Conservation (phyloP, 1,140 invertebrate species). For the Daktulosphaira vitifoliae region DNA sequence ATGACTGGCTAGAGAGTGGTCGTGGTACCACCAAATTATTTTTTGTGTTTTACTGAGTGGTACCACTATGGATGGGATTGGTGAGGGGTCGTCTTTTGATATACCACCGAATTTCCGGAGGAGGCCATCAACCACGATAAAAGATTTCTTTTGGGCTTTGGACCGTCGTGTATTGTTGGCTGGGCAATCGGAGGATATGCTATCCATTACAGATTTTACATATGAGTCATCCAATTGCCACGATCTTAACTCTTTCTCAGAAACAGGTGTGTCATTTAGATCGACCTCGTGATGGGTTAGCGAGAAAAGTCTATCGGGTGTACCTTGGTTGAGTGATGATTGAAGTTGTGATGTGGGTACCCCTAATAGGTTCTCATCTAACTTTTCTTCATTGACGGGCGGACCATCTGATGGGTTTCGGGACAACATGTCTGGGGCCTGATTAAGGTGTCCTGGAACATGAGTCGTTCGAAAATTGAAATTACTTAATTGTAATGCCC, state of each 20-base stretch:
- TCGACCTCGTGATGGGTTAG: background rate
- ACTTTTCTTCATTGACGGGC: background rate
- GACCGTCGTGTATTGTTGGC: background rate
- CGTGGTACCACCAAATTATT: background rate
- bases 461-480: background rate
- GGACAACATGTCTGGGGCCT: background rate
- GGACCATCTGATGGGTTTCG: background rate
- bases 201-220: background rate
- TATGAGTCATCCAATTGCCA: background rate
- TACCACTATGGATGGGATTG: background rate
- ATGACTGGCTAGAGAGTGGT: background rate
- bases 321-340: background rate
- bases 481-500: background rate
- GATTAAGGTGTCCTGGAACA: background rate
- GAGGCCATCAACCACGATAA: background rate
- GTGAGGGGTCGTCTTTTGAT: background rate
- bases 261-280: background rate
- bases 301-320: background rate
- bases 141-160: background rate
- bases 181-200: background rate
- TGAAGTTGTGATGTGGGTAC: background rate
- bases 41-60: background rate
- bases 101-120: background rate
- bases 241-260: background rate
- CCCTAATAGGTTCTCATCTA: background rate